Evolutionary conservation across 2,113 vertebrate genomes (phyloP), one percentile per base, ranked within the genome.

Genomic region (Lynx canadensis): DNA sequence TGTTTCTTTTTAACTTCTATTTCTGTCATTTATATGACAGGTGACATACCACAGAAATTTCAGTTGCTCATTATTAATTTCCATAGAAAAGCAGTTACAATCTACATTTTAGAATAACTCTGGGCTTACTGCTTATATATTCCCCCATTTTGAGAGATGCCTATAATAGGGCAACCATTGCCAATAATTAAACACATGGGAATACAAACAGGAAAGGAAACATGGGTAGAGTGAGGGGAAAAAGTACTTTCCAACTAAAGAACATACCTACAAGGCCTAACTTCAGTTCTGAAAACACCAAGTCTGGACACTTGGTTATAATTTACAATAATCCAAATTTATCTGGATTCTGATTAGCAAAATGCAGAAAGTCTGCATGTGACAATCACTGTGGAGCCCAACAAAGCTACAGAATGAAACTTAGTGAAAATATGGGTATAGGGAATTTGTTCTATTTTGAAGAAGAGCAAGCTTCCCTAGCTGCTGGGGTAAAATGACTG

Each of bases 31-130:
- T 90, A 79, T 13, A 92, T 86, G 60, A 93, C 60, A 95, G 55
- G 57, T 88, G 92, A 97, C 71, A 91, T 12, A 86, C 23, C 18
- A 88, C 38, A 97, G 31, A 95, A 93, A 92, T 92, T 97, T 66
- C 78, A 31, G 69, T 89, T 86, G 45, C 45, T 95, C 63, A 78
- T 93, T 95, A 93, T 91, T 93, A 89, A 88, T 69, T 90, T 96
- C 63, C 86, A 96, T 8, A 86, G 65, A 84, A 95, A 94, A 82
- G 25, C 31, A 96, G 65, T 94, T 92, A 88, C 16, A 88, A 38
- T 84, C 41, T 86, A 52, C 57, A 93, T 52, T 57, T 94, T 29
- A 89, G 66, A 94, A 80, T 87, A 90, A 91, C 45, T 31, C 45
- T 79, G 48, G 29, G 52, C 45, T 97, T 91, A 48, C 60, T 89